Evolutionary conservation across 1,140 invertebrate species (phyloP).

Genomic region (Metopolophium dirhodum): DNA sequence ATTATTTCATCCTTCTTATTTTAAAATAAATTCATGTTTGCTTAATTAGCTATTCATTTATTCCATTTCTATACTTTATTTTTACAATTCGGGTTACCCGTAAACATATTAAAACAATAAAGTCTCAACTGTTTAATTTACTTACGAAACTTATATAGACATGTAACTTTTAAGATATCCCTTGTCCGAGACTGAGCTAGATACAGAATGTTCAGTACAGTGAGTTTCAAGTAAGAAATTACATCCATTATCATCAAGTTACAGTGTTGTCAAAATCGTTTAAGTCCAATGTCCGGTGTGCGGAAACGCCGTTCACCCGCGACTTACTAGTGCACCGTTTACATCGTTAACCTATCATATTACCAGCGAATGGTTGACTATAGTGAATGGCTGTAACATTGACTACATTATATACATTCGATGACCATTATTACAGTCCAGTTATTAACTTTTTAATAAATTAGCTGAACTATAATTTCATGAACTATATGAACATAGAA

Average conservation of each 20-base stretch:
- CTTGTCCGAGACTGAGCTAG: not conserved
- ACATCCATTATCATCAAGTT: conserved; percentile 47
- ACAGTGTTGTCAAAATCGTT: conserved; percentile 38
- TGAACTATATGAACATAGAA: not conserved
- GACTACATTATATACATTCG: not conserved
- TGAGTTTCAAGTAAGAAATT: conserved; percentile 21
- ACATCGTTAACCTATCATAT: conserved; percentile 24
- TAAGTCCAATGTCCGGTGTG: conserved; percentile 26
- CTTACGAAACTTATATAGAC: not conserved
- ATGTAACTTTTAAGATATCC: not conserved
- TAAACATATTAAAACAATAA: not conserved
- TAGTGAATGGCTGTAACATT: not conserved
- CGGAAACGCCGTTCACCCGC: conserved; percentile 29
- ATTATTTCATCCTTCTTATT: not conserved
- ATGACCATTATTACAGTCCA: not conserved
- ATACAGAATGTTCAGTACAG: not conserved
- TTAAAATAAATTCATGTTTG: not conserved
- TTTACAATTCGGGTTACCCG: not conserved
- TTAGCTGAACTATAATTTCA: not conserved
- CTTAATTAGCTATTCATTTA: not conserved
- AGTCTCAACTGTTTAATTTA: not conserved
- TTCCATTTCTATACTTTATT: not conserved
- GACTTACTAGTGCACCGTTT: not conserved
- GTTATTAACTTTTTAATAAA: not conserved
- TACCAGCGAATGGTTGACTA: not conserved